Evolutionary conservation across 2,797 vertebrate genomes (phyloP).

Genomic region (Hybognathus amarus): DNA sequence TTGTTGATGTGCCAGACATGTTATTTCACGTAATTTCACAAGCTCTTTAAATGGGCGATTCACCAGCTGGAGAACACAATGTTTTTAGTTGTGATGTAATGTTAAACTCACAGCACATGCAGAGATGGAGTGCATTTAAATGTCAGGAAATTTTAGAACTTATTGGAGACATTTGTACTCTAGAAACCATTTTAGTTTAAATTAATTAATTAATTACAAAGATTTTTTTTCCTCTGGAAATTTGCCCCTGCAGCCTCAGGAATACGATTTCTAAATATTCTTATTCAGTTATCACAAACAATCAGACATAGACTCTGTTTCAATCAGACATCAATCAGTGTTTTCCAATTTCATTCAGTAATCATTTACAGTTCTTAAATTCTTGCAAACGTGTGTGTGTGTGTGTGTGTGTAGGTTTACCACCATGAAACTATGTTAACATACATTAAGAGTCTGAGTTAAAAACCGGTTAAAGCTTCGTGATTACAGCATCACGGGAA

Average conservation of each 20-base stretch:
- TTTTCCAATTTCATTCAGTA: not conserved
- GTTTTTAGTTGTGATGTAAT: too few species aligned
- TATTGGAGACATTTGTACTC: not conserved
- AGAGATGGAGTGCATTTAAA: not conserved
- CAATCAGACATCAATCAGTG: too few species aligned
- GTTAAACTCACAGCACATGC: too few species aligned
- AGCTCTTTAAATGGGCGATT: too few species aligned
- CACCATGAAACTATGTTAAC: conserved; percentile 8
- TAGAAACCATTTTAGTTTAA: not conserved
- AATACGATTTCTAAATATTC: not conserved
- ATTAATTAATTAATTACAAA: not conserved
- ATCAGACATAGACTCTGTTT: too few species aligned
- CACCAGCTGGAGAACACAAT: too few species aligned
- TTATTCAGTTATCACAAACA: not conserved
- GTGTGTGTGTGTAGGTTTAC: not conserved
- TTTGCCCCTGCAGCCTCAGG: not conserved
- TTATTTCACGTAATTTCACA: too few species aligned
- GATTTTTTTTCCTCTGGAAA: not conserved
- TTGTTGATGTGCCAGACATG: too few species aligned
- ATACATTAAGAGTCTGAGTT: not conserved
- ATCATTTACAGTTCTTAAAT: not conserved
- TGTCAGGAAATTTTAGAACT: not conserved
- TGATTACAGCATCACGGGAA: not conserved
- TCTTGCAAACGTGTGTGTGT: not conserved
- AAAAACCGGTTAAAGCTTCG: conserved; percentile 1